A percentile compares a stretch with the other conserved stretches of the same genome.
Evolutionary conservation across 2,888 invertebrate genomes (phyloP).

Genomic region (Conomelus anceps): DNA sequence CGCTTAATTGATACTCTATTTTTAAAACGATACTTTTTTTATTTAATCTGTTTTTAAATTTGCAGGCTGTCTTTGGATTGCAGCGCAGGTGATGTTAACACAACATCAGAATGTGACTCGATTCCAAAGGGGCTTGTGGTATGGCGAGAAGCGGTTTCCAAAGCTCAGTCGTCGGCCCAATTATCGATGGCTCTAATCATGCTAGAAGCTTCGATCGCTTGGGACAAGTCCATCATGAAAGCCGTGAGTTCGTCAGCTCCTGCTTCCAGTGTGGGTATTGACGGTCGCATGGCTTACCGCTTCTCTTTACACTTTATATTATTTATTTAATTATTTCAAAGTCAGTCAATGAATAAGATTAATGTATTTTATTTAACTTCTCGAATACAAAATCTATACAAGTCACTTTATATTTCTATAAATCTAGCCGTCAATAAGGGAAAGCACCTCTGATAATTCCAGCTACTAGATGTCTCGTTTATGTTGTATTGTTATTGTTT

Average conservation of each 20-base stretch:
- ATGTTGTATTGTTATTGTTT: neutral
- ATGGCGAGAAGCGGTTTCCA: constrained; percentile 85
- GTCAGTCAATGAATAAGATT: constrained; percentile 12
- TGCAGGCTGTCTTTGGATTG: constrained; percentile 17
- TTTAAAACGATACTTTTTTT: too few species aligned
- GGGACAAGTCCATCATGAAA: constrained; percentile 99
- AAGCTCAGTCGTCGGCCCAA: constrained; percentile 82
- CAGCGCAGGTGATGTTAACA: constrained; percentile 57
- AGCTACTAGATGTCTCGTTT: neutral
- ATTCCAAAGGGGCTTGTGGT: constrained; percentile 70
- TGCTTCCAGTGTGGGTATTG: constrained; percentile 25
- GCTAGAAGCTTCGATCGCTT: constrained; percentile 87
- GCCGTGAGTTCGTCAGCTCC: constrained; percentile 65
- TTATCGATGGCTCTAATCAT: constrained; percentile 83
- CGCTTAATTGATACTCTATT: too few species aligned
- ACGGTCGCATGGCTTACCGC: constrained; percentile 22
- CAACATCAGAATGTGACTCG: constrained; percentile 49
- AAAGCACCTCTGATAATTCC: neutral
- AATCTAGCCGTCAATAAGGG: neutral
- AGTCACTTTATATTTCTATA: neutral
- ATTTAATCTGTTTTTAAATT: neutral
- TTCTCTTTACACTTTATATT: constrained; percentile 16
- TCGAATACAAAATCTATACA: neutral
- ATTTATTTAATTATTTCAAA: constrained; percentile 6
- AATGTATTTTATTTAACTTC: neutral